Base-by-base conservation (phyloP, 2,888 invertebrate genomes). In the Parapristionchus giblindavisi region DNA sequence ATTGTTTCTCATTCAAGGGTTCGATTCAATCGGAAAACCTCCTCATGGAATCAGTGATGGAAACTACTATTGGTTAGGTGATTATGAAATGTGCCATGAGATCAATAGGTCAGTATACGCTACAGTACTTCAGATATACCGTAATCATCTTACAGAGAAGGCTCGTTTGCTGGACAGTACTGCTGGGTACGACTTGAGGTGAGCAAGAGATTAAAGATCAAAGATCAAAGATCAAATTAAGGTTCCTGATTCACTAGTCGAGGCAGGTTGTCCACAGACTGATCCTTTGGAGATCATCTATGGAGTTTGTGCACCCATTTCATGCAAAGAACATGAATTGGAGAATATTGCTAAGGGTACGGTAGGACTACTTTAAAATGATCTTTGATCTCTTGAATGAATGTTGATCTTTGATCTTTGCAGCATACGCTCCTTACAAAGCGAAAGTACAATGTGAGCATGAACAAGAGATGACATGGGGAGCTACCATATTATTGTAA, bases 31-130 rank as follows among this genome's bases (percentile, higher is more conserved):
- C 36, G 87, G 87, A 29, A 87, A 86, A 73, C 82, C 85, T 40
- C 87, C 88, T 2, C 83, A 87, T 8, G 88, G 88, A 6, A 82
- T 88, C 60, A 81, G 87, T 24, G 87, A 89, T 73, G 88, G 88
- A 4, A 88, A 89, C 58, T 85, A 87, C 54, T 85, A 87, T 76
- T 88, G 88, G 84, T 81, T 88, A 24, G 88, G 88, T 17, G 87
- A 88, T 43, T 89, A 86, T 74, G 88, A 88, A 43, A 83, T 86
- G 27, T 88, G 88, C 75, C 74, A 84, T 6, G 76, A 73, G 4
- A 77, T 88, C 40, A 61, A 78, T 77, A 70, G 56, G 79, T 84
- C 32, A n/a, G 76, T 68, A 51, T 21, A 43, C 24, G 21, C 5
- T 6, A 60, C 3, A 3, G 34, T 29, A 29, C 8, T 14, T 21